A percentile compares a stretch with the other conserved stretches of the same genome.
These are phyloP conservation scores for Steromphala cineraria DNA, from an alignment of 2,888 invertebrate species.

Conservation along the genomic window DNA sequence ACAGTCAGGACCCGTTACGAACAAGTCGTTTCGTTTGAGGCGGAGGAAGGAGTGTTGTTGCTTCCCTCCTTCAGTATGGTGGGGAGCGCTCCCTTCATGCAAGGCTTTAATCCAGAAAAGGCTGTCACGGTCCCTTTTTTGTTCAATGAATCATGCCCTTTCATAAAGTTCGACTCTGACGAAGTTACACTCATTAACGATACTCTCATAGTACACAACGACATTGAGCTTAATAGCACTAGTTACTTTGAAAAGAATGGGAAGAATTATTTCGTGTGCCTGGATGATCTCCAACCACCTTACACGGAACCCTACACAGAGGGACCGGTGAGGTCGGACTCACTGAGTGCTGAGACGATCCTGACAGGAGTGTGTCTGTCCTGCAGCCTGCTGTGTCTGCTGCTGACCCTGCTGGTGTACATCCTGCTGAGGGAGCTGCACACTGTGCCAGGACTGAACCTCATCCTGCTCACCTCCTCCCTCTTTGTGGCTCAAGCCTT, in stretches of 20 bases:
- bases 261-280: too few relatives aligned
- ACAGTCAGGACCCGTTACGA: too few relatives aligned
- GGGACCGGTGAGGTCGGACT: not conserved
- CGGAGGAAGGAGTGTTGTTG: too few relatives aligned
- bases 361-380: not conserved
- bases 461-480: not conserved
- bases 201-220: not conserved
- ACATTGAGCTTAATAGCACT: not conserved
- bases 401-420: not conserved
- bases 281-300: too few relatives aligned
- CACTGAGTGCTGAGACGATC: not conserved
- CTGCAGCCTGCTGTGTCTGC: not conserved
- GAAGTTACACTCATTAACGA: not conserved
- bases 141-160: not conserved
- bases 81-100: too few relatives aligned
- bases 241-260: not conserved
- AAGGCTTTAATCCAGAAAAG: too few relatives aligned
- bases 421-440: not conserved
- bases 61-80: too few relatives aligned
- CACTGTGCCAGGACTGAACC: not conserved
- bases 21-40: too few relatives aligned
- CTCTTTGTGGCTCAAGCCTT: not conserved
- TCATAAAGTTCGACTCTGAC: not conserved
- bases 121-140: not conserved
- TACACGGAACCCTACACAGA: not conserved